Base-by-base conservation (phyloP, 64 coral and sea anemone genomes). In the Acropora tenuis region DNA sequence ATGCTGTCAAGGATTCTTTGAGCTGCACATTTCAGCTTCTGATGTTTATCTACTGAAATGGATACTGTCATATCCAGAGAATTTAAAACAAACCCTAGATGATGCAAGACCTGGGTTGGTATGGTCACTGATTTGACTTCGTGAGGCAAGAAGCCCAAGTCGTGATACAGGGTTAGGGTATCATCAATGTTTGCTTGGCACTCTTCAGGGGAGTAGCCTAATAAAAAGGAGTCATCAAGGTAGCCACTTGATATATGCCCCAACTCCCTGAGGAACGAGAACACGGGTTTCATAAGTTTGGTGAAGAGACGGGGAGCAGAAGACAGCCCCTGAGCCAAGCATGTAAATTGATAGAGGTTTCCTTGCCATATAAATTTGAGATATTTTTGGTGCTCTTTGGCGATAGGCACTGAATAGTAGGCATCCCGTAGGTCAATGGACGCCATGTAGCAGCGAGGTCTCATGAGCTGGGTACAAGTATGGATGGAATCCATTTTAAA, bases 251-350 rank as follows among this genome's bases (percentile, higher is more conserved):
- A 46, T 47, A 87, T 17, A 50, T 90, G 82, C 17, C 93, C 93
- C 60, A 72, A n/a, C 68, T 94, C 59, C 45, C 71, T 89, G 43
- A 84, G 78, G 42, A 52, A 79, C 68, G 73, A 77, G 44, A 52
- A 93, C 44, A 88, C 88, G 72, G 88, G 79, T 44, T 94, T 84
- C 79, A 87, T 55, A 40, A 89, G 1, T 74, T 89, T 93, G 57
- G 74, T 89, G 50, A 84, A 94, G 12, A 78, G 6, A 46, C 73
- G n/a, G n/a, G 46, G 81, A 6, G 4, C 8, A 5, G n/a, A n/a
- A n/a, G n/a, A n/a, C n/a, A n/a, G n/a, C n/a, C n/a, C n/a, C n/a
- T n/a, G n/a, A n/a, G n/a, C n/a, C n/a, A n/a, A n/a, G n/a, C n/a
- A n/a, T n/a, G n/a, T n/a, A n/a, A n/a, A n/a, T n/a, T n/a, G n/a